Conservation (phyloP, 2,888 invertebrate genomes). For the Ornithoptera priamus region DNA sequence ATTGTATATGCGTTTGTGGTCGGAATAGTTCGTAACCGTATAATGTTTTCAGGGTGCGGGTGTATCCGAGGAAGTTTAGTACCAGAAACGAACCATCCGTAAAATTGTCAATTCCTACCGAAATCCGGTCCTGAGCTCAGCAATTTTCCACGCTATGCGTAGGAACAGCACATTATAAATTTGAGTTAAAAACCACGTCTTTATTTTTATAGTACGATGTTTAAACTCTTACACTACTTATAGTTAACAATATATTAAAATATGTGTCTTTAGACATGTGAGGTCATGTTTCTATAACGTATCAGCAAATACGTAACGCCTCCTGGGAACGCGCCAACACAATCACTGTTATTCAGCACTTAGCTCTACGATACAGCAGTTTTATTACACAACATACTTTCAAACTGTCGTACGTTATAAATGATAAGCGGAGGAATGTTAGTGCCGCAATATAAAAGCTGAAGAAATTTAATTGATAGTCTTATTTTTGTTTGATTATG, state of each 20-base stretch:
- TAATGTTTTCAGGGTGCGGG: slow-evolving; percentile 34
- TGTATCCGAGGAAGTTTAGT: slow-evolving; percentile 75
- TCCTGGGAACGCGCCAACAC: slow-evolving; percentile 76
- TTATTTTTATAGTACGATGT: too few species aligned
- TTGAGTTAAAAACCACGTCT: too few species aligned
- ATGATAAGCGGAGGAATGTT: slow-evolving; percentile 17
- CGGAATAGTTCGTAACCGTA: neutral
- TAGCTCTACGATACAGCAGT: slow-evolving; percentile 45
- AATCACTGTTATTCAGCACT: slow-evolving; percentile 76
- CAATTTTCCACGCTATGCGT: slow-evolving; percentile 53
- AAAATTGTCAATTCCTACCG: slow-evolving; percentile 84
- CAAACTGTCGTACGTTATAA: slow-evolving; percentile 21
- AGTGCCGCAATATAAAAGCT: slow-evolving; percentile 3
- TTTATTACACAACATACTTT: slow-evolving; percentile 31
- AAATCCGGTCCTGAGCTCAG: slow-evolving; percentile 63
- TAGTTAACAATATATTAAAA: slow-evolving; percentile 6
- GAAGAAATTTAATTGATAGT: too few species aligned
- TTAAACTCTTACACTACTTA: too few species aligned
- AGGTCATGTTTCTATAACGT: slow-evolving; percentile 48
- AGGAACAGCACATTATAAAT: slow-evolving; percentile 28
- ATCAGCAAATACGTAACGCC: slow-evolving; percentile 68
- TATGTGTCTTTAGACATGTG: neutral
- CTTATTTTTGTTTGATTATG: too few species aligned
- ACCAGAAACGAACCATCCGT: slow-evolving; percentile 84
- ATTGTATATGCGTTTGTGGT: neutral